phyloP scores from a whole-genome alignment of 2,113 vertebrate genomes.

The Cyphomyrus plagiostoma region DNA sequence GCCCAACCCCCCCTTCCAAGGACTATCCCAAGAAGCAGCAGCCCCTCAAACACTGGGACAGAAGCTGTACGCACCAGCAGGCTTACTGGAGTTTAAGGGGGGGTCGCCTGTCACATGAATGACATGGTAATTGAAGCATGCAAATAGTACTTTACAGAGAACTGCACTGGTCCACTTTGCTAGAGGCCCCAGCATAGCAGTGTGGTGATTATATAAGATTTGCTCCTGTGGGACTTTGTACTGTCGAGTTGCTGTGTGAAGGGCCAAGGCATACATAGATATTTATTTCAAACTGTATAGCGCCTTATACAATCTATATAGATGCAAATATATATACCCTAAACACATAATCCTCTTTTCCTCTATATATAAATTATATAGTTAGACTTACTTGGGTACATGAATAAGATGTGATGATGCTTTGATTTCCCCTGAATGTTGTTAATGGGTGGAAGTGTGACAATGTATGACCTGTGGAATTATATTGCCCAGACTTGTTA shows the following conservation, averaged over 20 bases:
- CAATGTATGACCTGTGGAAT: background rate
- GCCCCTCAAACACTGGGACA: background rate
- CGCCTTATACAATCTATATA: conserved; percentile 13
- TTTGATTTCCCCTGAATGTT: background rate
- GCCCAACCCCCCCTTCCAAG: background rate
- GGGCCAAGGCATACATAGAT: conserved; percentile 15
- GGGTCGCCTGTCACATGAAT: background rate
- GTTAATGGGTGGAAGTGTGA: conserved; percentile 1
- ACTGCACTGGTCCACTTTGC: background rate
- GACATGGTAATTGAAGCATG: background rate
- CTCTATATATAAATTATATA: conserved; percentile 18
- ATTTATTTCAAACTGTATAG: conserved; percentile 14
- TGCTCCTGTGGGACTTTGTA: background rate
- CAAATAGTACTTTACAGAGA: background rate
- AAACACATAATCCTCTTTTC: conserved; percentile 16
- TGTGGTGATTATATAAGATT: background rate
- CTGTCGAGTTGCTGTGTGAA: background rate
- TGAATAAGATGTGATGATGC: conserved; percentile 13
- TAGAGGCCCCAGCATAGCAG: background rate
- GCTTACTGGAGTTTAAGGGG: background rate
- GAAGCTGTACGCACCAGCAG: background rate
- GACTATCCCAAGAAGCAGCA: background rate
- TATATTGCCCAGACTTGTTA: background rate
- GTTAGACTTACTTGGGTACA: conserved; percentile 3
- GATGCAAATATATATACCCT: conserved; percentile 9